Conservation (phyloP, 1,140 invertebrate species). For the Drosophila ficusphila region DNA sequence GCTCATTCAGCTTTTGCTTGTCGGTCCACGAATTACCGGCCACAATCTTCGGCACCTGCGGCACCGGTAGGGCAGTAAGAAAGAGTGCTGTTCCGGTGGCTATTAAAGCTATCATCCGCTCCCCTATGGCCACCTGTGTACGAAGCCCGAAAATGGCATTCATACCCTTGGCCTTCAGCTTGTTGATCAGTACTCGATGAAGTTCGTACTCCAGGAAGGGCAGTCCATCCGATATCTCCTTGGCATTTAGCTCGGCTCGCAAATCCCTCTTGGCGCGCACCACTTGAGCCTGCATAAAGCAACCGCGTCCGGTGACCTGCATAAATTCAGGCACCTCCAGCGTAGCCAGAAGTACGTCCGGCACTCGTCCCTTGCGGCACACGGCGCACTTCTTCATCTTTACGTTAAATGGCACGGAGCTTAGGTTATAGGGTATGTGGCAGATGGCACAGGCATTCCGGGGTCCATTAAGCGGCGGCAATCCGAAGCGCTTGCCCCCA, state of each 20-base stretch:
- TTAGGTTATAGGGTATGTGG: constrained; percentile 92
- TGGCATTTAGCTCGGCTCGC: constrained; percentile 94
- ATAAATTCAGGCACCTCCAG: constrained; percentile 92
- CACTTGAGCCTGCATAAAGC: constrained; percentile 91
- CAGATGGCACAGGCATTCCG: constrained; percentile 86
- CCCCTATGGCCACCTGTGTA: constrained; percentile 94
- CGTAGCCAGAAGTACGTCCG: constrained; percentile 95
- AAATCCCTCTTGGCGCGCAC: constrained; percentile 91
- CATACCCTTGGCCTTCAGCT: constrained; percentile 96
- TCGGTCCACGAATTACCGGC: constrained; percentile 88
- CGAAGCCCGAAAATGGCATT: constrained; percentile 95
- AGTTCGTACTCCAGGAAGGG: constrained; percentile 98
- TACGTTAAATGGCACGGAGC: constrained; percentile 88
- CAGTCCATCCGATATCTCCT: constrained; percentile 96
- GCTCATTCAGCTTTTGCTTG: constrained; percentile 86
- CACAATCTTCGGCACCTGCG: constrained; percentile 88
- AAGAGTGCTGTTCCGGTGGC: constrained; percentile 95
- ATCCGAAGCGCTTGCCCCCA: constrained; percentile 55
- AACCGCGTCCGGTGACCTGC: constrained; percentile 89
- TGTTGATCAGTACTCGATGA: constrained; percentile 95
- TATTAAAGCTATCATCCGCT: constrained; percentile 93
- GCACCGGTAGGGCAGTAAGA: constrained; percentile 90
- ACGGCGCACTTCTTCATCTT: constrained; percentile 87
- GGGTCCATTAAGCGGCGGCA: constrained; percentile 46
- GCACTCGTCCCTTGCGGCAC: constrained; percentile 93